Evolutionary conservation across 2,888 invertebrate species (phyloP).

Genomic region (Aproaerema taeniolella): DNA sequence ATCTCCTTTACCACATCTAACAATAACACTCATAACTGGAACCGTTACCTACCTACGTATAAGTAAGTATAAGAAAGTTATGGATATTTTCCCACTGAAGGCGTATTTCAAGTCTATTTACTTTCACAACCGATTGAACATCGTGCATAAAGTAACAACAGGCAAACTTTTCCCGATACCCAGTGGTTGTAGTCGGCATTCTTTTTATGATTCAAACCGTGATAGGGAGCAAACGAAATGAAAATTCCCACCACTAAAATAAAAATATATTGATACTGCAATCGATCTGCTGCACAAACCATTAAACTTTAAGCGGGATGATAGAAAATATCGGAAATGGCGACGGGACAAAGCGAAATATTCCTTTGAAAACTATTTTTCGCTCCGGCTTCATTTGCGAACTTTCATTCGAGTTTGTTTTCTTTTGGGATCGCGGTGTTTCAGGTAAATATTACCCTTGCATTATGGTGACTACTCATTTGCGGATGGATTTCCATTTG

Average conservation of each 20-base stretch:
- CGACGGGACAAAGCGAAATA: constrained; percentile 53
- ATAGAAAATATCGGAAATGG: constrained; percentile 55
- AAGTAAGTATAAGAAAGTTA: too few species aligned
- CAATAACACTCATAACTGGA: too few species aligned
- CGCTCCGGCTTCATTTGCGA: constrained; percentile 41
- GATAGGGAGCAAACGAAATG: constrained; percentile 44
- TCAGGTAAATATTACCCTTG: constrained; percentile 30
- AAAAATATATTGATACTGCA: constrained; percentile 59
- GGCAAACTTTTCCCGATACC: constrained; percentile 25
- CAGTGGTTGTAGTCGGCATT: constrained; percentile 27
- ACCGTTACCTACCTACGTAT: too few species aligned
- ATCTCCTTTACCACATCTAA: too few species aligned
- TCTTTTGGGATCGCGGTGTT: constrained; percentile 24
- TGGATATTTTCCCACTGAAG: neutral
- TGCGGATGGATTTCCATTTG: too few species aligned
- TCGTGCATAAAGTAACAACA: constrained; percentile 30
- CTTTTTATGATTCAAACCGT: constrained; percentile 30
- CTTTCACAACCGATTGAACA: constrained; percentile 29
- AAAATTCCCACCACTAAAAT: constrained; percentile 53
- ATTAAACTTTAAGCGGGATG: constrained; percentile 57
- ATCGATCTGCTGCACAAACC: constrained; percentile 53
- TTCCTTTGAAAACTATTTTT: constrained; percentile 53
- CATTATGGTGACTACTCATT: too few species aligned
- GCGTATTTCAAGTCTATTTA: constrained; percentile 17
- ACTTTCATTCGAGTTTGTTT: constrained; percentile 30